Evolutionary conservation across 1,140 invertebrate species (phyloP).

Genomic region (Cydia fagiglandana): DNA sequence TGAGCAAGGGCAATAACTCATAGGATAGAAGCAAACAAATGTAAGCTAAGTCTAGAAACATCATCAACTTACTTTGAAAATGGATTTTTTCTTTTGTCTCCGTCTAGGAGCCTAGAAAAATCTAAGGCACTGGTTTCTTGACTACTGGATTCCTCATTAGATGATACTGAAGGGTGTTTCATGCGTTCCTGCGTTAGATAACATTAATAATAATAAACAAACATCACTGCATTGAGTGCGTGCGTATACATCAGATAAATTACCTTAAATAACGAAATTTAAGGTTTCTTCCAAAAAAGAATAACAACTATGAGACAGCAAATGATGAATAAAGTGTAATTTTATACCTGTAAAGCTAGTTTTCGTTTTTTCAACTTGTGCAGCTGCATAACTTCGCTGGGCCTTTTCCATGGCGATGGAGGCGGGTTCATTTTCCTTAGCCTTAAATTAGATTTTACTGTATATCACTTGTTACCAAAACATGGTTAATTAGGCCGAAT

Average conservation of each 20-base stretch:
- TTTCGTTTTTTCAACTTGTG: conserved; percentile 85
- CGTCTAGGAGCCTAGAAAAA: conserved; percentile 72
- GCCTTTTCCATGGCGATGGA: conserved; percentile 75
- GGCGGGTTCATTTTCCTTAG: conserved; percentile 54
- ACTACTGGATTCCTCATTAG: conserved; percentile 50
- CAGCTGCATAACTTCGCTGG: conserved; percentile 83
- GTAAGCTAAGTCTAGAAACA: not conserved
- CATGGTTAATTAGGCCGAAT: conserved; percentile 4
- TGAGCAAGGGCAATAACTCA: not conserved
- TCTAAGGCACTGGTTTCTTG: conserved; percentile 57
- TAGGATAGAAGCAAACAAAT: not conserved
- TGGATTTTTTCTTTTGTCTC: conserved; percentile 87
- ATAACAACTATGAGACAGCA: conserved; percentile 28
- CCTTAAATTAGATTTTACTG: conserved; percentile 31
- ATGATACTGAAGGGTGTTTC: conserved; percentile 62
- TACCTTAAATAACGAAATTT: conserved; percentile 10
- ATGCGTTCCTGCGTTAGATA: conserved; percentile 67
- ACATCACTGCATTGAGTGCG: conserved; percentile 6
- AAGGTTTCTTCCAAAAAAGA: conserved; percentile 18
- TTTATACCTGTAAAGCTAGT: conserved; percentile 83
- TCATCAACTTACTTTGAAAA: conserved; percentile 82
- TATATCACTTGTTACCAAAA: conserved; percentile 21
- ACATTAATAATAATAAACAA: not conserved
- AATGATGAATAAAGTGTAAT: conserved; percentile 53
- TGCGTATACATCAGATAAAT: conserved; percentile 22